These are phyloP conservation scores for Myripristis jacobus DNA, from an alignment of 2,797 vertebrate genomes.

Conservation along the genomic window DNA sequence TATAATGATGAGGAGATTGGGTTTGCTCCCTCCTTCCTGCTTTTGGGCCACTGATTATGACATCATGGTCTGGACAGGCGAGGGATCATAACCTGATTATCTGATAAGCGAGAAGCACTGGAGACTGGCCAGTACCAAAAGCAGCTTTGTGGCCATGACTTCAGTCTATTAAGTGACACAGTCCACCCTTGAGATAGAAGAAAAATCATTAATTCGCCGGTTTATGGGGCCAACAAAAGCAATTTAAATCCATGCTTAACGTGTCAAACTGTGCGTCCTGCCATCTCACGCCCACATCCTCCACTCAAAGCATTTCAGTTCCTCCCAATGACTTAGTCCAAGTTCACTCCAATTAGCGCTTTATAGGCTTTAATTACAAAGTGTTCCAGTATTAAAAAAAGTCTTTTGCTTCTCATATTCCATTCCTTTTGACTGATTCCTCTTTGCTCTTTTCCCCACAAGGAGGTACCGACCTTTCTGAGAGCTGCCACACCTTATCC, in stretches of 20 bases:
- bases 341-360: constrained; percentile 29
- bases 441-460: constrained; percentile 21
- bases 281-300: constrained; percentile 16
- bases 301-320: neutral
- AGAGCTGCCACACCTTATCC: constrained; percentile 43
- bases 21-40: constrained; percentile 21
- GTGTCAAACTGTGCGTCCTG: neutral
- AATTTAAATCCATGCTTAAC: constrained; percentile 16
- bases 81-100: constrained; percentile 49
- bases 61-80: constrained; percentile 52
- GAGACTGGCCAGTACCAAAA: constrained; percentile 17
- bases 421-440: constrained; percentile 36
- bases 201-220: constrained; percentile 27
- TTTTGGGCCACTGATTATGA: constrained; percentile 35
- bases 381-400: constrained; percentile 23
- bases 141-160: constrained; percentile 18
- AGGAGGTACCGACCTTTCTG: constrained; percentile 47
- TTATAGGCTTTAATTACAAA: constrained; percentile 45
- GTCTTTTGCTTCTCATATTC: constrained; percentile 20
- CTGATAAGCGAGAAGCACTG: constrained; percentile 43
- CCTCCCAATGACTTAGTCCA: constrained; percentile 7
- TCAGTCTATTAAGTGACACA: constrained; percentile 2
- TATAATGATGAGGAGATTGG: constrained; percentile 33
- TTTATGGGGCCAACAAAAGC: constrained; percentile 4
- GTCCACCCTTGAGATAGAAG: constrained; percentile 6